phyloP scores from a whole-genome alignment of 2,797 vertebrate species.

The Todus mexicanus region DNA sequence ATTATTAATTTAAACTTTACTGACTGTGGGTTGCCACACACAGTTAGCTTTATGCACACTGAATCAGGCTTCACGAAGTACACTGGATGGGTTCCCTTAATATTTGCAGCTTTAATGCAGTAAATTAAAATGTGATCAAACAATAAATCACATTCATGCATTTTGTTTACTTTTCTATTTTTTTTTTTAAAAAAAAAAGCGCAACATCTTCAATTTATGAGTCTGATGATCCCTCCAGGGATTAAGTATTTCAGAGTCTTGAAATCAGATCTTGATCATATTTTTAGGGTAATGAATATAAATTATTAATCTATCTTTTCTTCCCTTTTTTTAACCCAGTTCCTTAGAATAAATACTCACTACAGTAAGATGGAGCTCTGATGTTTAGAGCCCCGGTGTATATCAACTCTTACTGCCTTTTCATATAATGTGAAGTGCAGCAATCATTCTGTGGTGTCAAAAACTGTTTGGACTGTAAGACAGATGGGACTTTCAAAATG shows the following conservation, averaged over 20 bases:
- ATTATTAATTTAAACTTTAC: conserved; percentile 75
- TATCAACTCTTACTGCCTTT: conserved; percentile 65
- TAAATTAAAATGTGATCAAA: conserved; percentile 63
- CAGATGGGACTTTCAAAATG: conserved; percentile 81
- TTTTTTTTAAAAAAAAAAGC: not conserved
- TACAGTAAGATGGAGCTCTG: conserved; percentile 60
- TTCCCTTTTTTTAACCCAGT: not conserved
- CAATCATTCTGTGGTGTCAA: conserved; percentile 75
- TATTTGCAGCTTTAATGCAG: conserved; percentile 57
- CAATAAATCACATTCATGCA: not conserved
- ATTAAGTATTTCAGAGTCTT: not conserved
- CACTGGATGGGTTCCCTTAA: conserved; percentile 24
- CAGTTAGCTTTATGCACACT: conserved; percentile 56
- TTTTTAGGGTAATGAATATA: conserved; percentile 6
- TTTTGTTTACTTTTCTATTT: conserved; percentile 35
- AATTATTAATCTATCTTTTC: not conserved
- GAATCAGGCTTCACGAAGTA: conserved; percentile 54
- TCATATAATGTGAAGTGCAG: conserved; percentile 48
- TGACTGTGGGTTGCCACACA: conserved; percentile 58
- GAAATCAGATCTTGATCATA: not conserved
- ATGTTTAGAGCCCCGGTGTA: conserved; percentile 36
- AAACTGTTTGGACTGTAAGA: conserved; percentile 76
- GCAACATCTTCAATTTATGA: not conserved
- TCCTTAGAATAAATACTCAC: not conserved
- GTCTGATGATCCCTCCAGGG: not conserved